These are phyloP conservation scores for Pseudachorutes palmiensis DNA, from an alignment of 1,140 invertebrate species.

Conservation along the genomic window DNA sequence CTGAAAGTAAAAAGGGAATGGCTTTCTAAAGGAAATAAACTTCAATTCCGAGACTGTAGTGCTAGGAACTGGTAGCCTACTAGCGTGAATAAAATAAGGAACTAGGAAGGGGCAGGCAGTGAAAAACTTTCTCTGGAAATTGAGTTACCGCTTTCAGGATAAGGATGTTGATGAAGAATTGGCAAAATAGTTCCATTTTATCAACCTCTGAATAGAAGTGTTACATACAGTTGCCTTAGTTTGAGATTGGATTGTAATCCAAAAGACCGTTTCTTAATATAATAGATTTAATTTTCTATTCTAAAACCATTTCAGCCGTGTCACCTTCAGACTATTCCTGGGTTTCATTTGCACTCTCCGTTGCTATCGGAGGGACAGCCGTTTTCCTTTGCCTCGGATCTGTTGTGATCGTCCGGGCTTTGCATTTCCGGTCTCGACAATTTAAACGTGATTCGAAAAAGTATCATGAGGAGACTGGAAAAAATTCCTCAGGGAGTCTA, in stretches of 20 bases:
- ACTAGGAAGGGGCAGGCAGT: not conserved
- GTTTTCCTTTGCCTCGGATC: constrained; percentile 36
- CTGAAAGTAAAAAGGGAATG: not conserved
- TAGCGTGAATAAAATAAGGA: not conserved
- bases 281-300: too few relatives aligned
- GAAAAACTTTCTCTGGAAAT: not conserved
- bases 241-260: too few relatives aligned
- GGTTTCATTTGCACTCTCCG: constrained; percentile 37
- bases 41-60: constrained; percentile 1
- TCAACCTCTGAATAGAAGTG: not conserved
- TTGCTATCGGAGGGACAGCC: constrained; percentile 36
- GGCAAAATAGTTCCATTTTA: not conserved
- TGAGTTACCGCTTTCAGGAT: not conserved
- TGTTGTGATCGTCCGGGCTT: constrained; percentile 29
- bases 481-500: constrained; percentile 28
- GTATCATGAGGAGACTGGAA: constrained; percentile 28
- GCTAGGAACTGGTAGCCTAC: not conserved
- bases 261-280: too few relatives aligned
- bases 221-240: too few relatives aligned
- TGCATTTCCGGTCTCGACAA: constrained; percentile 32
- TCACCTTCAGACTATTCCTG: constrained; percentile 34
- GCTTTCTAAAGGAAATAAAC: not conserved
- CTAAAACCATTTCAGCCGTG: too few relatives aligned
- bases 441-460: constrained; percentile 35
- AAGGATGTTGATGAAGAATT: not conserved